Evolutionary conservation across 2,113 vertebrate species (phyloP).

Genomic region (Esox niger): DNA sequence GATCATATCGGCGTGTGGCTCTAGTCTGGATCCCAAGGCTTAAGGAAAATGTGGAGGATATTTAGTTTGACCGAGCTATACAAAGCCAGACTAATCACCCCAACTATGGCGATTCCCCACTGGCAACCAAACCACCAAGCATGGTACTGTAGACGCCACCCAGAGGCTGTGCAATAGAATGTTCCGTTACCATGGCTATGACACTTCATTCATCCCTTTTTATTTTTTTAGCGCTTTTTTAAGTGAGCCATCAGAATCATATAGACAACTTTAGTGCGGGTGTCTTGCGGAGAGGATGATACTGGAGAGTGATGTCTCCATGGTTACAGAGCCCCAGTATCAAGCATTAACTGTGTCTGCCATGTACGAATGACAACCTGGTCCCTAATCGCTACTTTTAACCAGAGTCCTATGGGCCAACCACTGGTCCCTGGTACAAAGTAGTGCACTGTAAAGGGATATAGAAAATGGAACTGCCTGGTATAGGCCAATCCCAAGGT

Average conservation of each 20-base stretch:
- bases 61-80: neutral
- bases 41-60: neutral
- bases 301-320: conserved; percentile 1
- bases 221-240: conserved; percentile 18
- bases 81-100: neutral
- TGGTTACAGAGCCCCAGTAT: too few relatives aligned
- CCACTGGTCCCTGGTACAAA: conserved; percentile 40
- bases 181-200: conserved; percentile 40
- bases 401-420: conserved; percentile 5
- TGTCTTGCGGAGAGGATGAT: neutral
- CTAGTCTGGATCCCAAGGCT: neutral
- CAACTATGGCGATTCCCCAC: neutral
- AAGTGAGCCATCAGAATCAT: conserved; percentile 13
- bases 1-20: neutral
- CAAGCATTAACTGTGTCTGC: too few relatives aligned
- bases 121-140: neutral
- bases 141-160: neutral
- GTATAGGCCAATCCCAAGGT: conserved; percentile 62
- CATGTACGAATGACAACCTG: neutral
- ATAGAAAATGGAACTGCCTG: conserved; percentile 27
- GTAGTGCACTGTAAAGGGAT: conserved; percentile 29
- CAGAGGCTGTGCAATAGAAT: conserved; percentile 46
- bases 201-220: conserved; percentile 38
- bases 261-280: neutral
- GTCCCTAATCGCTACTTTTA: conserved; percentile 11